These are phyloP conservation scores for Argyresthia albistria DNA, from an alignment of 2,888 invertebrate species.

Conservation along the genomic window DNA sequence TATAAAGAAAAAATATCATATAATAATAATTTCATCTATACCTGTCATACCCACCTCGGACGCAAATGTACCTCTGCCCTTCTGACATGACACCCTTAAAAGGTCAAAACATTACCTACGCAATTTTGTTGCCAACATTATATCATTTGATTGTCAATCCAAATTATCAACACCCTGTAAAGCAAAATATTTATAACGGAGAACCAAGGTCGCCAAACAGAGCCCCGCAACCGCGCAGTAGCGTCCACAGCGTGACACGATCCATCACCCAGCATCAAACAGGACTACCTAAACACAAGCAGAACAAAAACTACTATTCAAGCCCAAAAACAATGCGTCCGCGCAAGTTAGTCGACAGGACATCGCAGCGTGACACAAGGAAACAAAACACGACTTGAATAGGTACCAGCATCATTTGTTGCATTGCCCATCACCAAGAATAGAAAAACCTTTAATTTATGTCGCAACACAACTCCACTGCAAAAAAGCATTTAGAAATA, in stretches of 20 bases:
- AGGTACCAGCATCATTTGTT: conserved; percentile 12
- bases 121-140: no score
- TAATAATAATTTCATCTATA: no score
- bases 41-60: no score
- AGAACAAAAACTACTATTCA: not conserved
- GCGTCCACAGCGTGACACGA: conserved; percentile 37
- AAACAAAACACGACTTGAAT: not conserved
- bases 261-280: conserved; percentile 26
- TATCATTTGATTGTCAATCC: not conserved
- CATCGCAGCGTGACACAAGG: not conserved
- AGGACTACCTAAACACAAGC: conserved; percentile 24
- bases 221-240: conserved; percentile 43
- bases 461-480: conserved; percentile 13
- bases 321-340: not conserved
- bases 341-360: not conserved
- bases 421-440: conserved; percentile 24
- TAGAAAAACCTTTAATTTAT: conserved; percentile 30
- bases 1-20: no score
- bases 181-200: not conserved
- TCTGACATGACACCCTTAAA: no score
- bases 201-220: not conserved
- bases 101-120: no score
- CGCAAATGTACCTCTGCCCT: no score
- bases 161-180: not conserved
- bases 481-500: not conserved